Percentiles rank a stretch among this genome's conserved stretches.
Evolutionary conservation across 2,113 vertebrate genomes (phyloP).

Genomic region (Gavialis gangeticus): DNA sequence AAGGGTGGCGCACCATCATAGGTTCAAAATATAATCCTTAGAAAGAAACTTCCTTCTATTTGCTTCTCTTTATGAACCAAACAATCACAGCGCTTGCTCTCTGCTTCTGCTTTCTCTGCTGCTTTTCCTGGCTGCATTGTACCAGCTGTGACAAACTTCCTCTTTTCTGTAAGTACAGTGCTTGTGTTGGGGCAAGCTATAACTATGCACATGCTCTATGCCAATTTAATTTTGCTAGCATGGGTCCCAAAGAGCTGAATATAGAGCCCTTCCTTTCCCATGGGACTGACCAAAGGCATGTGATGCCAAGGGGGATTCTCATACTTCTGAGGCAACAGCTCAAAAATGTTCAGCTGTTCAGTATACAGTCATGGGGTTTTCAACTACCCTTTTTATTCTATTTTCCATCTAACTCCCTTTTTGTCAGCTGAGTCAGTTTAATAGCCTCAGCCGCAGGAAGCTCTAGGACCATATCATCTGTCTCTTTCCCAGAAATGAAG

Average conservation of each 20-base stretch:
- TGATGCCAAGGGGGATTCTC: not conserved
- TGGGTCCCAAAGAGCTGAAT: not conserved
- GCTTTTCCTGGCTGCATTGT: not conserved
- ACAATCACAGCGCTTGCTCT: accelerated
- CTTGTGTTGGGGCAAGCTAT: not conserved
- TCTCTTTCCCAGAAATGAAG: conserved; percentile 44
- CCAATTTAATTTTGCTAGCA: not conserved
- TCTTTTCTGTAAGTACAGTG: not conserved
- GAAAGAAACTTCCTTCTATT: not conserved
- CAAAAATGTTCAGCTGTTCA: not conserved
- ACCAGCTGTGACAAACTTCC: not conserved
- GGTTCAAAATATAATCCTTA: not conserved
- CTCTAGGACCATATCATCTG: conserved; percentile 55
- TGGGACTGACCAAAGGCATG: not conserved
- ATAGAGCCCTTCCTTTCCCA: not conserved
- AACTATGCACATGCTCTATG: accelerated
- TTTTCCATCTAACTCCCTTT: conserved; percentile 16
- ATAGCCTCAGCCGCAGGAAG: not conserved
- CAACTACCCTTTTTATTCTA: not conserved
- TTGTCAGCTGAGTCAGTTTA: not conserved
- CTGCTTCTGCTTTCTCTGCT: not conserved
- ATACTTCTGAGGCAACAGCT: not conserved
- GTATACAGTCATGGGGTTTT: not conserved
- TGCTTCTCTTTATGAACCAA: accelerated
- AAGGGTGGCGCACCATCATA: not conserved